A percentile compares a stretch with the other conserved stretches of the same genome.
Conservation (phyloP, 2,113 vertebrate genomes). For the Numenius arquata region DNA sequence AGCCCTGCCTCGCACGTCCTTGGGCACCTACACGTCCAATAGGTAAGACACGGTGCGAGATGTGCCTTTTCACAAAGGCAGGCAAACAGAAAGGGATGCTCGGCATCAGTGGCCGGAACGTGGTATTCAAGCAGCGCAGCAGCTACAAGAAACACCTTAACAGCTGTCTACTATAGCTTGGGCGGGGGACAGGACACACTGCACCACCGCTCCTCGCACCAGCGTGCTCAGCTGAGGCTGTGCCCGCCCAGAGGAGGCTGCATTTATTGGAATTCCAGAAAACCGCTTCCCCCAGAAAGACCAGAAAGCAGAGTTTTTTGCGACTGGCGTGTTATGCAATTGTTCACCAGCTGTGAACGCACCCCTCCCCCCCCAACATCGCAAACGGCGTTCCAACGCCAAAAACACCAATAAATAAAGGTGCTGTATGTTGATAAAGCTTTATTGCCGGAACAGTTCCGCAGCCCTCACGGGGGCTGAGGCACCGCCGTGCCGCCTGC, state of each 20-base stretch:
- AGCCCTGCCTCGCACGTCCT: background rate
- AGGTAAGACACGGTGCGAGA: accelerated
- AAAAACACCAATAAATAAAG: too few species aligned
- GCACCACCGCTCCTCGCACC: background rate
- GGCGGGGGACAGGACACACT: background rate
- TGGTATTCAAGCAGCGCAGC: accelerated
- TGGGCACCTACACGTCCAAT: accelerated
- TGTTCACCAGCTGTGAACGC: background rate
- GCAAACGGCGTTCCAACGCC: background rate
- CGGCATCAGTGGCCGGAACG: accelerated
- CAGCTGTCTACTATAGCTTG: background rate
- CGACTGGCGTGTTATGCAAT: background rate
- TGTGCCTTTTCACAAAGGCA: background rate
- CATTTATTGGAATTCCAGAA: background rate
- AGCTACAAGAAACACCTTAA: background rate
- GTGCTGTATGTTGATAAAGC: accelerated
- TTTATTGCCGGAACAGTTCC: background rate
- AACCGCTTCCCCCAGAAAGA: background rate
- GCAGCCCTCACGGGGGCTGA: background rate
- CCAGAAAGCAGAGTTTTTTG: background rate
- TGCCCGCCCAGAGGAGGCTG: background rate
- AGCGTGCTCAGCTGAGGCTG: background rate
- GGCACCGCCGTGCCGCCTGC: background rate
- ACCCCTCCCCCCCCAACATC: background rate
- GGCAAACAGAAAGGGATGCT: background rate